Percentiles rank a stretch among this genome's conserved stretches.
Conservation (phyloP, 2,113 vertebrate genomes). For the Corynorhinus townsendii region DNA sequence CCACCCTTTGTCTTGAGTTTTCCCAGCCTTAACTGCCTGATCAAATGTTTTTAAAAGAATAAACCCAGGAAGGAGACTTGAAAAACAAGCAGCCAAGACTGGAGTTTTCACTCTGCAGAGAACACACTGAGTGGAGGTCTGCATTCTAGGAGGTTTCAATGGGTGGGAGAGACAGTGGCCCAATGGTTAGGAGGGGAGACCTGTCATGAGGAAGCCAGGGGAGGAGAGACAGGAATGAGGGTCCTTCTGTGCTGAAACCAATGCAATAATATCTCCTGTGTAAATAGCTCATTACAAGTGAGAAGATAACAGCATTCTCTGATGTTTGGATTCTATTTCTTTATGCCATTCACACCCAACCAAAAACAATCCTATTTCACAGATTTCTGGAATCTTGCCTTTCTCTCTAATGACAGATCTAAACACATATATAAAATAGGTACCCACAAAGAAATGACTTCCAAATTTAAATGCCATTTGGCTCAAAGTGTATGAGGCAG, state of each 20-base stretch:
- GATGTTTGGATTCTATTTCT: not conserved
- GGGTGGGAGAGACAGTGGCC: not conserved
- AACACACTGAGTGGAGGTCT: not conserved
- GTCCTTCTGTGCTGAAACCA: not conserved
- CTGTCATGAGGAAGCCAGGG: not conserved
- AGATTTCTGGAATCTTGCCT: not conserved
- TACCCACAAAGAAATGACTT: slow-evolving; percentile 30
- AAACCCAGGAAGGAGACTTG: not conserved
- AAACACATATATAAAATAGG: not conserved
- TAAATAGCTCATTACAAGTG: not conserved
- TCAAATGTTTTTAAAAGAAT: not conserved
- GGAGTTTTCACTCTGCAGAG: not conserved
- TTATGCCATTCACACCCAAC: not conserved
- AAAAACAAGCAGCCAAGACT: not conserved
- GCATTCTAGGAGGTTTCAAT: not conserved
- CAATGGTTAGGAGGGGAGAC: not conserved
- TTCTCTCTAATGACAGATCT: not conserved
- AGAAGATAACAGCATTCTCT: slow-evolving; percentile 12
- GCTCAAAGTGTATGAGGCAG: not conserved
- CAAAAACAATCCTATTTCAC: not conserved
- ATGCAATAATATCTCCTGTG: not conserved
- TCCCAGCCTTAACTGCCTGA: not conserved
- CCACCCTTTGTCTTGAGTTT: not conserved
- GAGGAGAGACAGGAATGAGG: not conserved
- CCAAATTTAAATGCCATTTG: slow-evolving; percentile 11